Percentiles rank a stretch among this genome's conserved stretches.
Evolutionary conservation across 2,113 vertebrate genomes (phyloP).

Genomic region (Stictonetta naevosa): DNA sequence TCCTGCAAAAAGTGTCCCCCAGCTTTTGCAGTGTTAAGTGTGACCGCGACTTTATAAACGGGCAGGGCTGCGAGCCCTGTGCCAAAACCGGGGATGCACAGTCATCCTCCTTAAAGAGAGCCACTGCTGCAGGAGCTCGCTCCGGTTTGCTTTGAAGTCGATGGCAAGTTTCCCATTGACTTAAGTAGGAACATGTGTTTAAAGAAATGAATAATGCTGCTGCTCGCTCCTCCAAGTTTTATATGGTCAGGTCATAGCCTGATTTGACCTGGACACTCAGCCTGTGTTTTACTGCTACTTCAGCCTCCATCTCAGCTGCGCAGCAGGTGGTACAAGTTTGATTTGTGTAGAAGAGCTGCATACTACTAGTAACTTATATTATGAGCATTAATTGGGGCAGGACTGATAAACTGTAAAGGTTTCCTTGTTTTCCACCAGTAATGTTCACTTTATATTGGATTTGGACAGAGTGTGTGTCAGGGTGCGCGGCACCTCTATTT

Average conservation of each 20-base stretch:
- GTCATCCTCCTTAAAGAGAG: conserved; percentile 2
- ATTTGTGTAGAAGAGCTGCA: neutral
- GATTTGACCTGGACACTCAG: conserved; percentile 30
- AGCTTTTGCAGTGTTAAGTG: neutral
- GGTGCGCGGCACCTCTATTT: neutral
- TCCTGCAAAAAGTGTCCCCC: neutral
- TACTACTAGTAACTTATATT: neutral
- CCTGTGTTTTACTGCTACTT: neutral
- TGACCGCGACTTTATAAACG: neutral
- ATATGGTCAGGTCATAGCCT: conserved; percentile 8
- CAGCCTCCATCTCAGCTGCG: neutral
- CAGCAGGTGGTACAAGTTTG: neutral
- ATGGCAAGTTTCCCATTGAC: conserved; percentile 43
- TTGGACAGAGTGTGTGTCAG: neutral
- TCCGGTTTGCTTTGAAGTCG: conserved; percentile 28
- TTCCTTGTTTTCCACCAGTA: neutral
- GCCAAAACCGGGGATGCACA: conserved; percentile 12
- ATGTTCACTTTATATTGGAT: conserved; percentile 2
- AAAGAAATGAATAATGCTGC: conserved; percentile 17
- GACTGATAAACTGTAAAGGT: neutral
- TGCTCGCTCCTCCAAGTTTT: neutral
- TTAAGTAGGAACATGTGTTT: conserved; percentile 53
- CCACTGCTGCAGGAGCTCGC: neutral
- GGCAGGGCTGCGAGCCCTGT: neutral
- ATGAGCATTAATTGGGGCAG: neutral